Evolutionary conservation across 2,113 vertebrate species (phyloP).

Genomic region (Aix galericulata): DNA sequence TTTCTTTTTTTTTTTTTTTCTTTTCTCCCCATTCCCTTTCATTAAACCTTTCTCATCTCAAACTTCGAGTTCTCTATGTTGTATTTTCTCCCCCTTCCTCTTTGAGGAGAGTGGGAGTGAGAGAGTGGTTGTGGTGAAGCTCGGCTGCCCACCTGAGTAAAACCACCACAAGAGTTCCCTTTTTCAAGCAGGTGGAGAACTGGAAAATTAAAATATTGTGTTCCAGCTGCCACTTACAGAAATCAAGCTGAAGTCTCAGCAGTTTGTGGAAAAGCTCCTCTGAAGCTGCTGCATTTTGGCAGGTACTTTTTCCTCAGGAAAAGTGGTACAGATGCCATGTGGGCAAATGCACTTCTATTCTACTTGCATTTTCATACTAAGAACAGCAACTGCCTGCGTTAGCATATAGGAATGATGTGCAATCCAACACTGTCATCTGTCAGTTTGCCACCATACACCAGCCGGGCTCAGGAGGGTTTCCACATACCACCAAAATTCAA

Average conservation of each 20-base stretch:
- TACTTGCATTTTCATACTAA: background rate
- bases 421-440: background rate
- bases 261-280: background rate
- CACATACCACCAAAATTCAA: background rate
- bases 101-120: too few species aligned
- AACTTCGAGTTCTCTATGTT: too few species aligned
- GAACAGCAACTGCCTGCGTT: background rate
- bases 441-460: background rate
- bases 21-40: too few species aligned
- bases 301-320: background rate
- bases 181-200: background rate
- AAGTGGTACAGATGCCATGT: background rate
- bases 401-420: fast-evolving
- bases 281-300: background rate
- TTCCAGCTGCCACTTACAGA: background rate
- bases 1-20: too few species aligned
- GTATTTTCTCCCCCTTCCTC: too few species aligned
- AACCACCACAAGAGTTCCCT: background rate
- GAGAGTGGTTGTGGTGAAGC: too few species aligned
- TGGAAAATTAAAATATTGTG: background rate
- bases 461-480: background rate
- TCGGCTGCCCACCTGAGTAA: too few species aligned
- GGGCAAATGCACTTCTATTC: background rate
- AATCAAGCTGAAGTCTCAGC: background rate
- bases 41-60: too few species aligned